A percentile compares a stretch with the other conserved stretches of the same genome.
Evolutionary conservation across 2,113 vertebrate species (phyloP).

Genomic region (Anhinga anhinga): DNA sequence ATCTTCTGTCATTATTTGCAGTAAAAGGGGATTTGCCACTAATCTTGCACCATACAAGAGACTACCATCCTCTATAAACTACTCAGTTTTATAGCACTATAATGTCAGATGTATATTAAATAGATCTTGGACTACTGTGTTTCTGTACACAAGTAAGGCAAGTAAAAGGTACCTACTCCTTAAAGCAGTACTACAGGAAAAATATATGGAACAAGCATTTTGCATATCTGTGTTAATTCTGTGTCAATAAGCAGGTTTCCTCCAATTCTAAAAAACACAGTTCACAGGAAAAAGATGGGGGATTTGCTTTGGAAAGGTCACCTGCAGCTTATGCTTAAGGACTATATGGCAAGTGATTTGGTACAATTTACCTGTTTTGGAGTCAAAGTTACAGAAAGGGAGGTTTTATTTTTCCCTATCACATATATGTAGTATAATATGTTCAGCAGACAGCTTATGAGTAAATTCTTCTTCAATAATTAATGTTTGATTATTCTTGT

Average conservation of each 20-base stretch:
- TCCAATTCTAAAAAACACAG: not conserved
- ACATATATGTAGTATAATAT: not conserved
- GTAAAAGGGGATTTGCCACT: not conserved
- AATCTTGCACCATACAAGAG: not conserved
- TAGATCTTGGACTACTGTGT: not conserved
- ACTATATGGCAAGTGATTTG: not conserved
- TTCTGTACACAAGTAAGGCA: not conserved
- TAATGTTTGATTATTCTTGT: not conserved
- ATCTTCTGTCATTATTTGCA: not conserved
- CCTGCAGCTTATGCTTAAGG: not conserved
- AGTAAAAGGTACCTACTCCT: not conserved
- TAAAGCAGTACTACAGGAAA: not conserved
- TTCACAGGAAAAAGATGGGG: not conserved
- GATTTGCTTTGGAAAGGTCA: not conserved
- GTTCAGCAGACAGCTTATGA: not conserved
- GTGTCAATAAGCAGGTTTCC: not conserved
- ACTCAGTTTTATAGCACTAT: not conserved
- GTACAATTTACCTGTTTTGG: not conserved
- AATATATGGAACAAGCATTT: not conserved
- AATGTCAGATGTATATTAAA: not conserved
- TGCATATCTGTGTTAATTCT: not conserved
- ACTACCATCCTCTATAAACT: not conserved
- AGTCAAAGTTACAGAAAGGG: not conserved
- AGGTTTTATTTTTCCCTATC: not conserved
- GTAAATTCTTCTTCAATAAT: slow-evolving; percentile 13